Evolutionary conservation across 2,113 vertebrate genomes (phyloP).

Genomic region (Rhinolophus ferrumequinum): DNA sequence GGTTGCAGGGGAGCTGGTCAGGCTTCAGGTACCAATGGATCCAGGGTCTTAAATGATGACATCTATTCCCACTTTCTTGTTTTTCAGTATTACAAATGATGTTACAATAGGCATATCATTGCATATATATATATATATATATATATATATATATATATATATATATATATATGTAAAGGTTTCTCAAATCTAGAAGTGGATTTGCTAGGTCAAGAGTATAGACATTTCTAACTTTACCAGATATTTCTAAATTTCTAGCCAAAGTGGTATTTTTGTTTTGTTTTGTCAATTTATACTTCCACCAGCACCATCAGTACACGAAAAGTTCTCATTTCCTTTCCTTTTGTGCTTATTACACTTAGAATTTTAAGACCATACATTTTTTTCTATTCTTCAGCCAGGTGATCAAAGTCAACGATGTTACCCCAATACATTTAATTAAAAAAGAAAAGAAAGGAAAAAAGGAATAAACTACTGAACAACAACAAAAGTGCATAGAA

Average conservation of each 20-base stretch:
- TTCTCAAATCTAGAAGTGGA: constrained; percentile 4
- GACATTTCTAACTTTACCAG: background rate
- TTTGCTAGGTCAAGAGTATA: background rate
- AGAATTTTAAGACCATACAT: background rate
- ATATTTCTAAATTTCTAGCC: background rate
- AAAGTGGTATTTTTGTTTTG: background rate
- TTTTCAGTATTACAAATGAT: background rate
- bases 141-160: no score
- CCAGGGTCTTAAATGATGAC: background rate
- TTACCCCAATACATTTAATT: no score
- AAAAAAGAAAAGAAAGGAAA: no score
- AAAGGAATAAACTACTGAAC: background rate
- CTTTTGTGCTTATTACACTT: background rate
- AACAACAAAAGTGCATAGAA: background rate
- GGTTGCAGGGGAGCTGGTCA: background rate
- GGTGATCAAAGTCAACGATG: background rate
- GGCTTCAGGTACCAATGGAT: background rate
- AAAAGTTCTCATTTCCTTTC: constrained; percentile 42
- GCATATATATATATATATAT: background rate
- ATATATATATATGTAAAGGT: background rate
- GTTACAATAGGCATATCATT: background rate
- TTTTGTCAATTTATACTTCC: background rate
- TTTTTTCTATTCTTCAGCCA: background rate
- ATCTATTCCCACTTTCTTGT: background rate
- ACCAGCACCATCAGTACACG: background rate